These are phyloP conservation scores for Anarsia innoxiella DNA, from an alignment of 2,888 invertebrate genomes.

Conservation along the genomic window DNA sequence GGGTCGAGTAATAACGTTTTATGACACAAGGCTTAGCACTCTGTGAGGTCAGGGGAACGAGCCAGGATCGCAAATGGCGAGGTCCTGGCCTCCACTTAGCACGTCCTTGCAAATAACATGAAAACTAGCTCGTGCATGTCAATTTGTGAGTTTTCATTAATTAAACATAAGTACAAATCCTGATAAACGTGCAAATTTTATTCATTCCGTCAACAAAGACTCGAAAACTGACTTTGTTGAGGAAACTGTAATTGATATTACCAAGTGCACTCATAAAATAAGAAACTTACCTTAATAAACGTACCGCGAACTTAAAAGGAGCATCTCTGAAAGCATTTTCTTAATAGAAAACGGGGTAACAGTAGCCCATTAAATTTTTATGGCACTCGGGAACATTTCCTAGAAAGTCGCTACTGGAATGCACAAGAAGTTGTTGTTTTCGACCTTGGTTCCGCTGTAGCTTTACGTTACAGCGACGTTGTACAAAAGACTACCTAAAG, in stretches of 20 bases:
- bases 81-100: background rate
- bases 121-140: too few species aligned
- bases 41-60: background rate
- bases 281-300: background rate
- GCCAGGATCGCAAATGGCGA: too few species aligned
- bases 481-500: too few species aligned
- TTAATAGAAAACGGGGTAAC: constrained; percentile 1
- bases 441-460: background rate
- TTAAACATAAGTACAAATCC: too few species aligned
- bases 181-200: too few species aligned
- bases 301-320: too few species aligned
- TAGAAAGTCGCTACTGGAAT: constrained; percentile 3
- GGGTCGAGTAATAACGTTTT: background rate
- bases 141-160: too few species aligned
- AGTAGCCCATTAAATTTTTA: constrained; percentile 2
- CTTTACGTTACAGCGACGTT: too few species aligned
- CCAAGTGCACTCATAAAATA: background rate
- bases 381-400: constrained; percentile 5
- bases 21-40: constrained; percentile 1
- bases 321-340: constrained; percentile 3
- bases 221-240: too few species aligned
- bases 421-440: constrained; percentile 2
- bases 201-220: too few species aligned
- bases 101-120: too few species aligned
- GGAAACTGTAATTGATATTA: too few species aligned